These are phyloP conservation scores for Plectus sambesii DNA, from an alignment of 1,140 invertebrate species.

Conservation along the genomic window DNA sequence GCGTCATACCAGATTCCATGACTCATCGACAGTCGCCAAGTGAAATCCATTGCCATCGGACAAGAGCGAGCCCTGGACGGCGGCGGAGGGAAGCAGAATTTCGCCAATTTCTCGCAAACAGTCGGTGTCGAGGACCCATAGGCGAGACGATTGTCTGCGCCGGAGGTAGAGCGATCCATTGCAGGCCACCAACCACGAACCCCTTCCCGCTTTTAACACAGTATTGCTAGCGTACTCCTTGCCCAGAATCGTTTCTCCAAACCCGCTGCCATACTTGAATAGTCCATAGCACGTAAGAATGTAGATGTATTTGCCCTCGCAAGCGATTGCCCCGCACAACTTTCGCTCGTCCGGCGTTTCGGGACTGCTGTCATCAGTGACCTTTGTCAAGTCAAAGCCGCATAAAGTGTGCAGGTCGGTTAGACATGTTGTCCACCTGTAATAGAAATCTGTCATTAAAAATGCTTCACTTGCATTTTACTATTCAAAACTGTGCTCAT, in stretches of 20 bases:
- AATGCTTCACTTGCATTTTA: too few species aligned
- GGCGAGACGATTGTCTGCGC: slow-evolving; percentile 33
- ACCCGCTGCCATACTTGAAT: slow-evolving; percentile 39
- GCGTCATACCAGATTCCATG: slow-evolving; percentile 28
- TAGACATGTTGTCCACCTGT: too few species aligned
- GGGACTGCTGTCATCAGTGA: too few species aligned
- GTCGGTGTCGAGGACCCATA: slow-evolving; percentile 40
- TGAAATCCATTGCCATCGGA: slow-evolving; percentile 33
- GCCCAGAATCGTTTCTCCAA: slow-evolving; percentile 34
- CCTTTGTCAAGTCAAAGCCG: too few species aligned
- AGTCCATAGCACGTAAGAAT: slow-evolving; percentile 36
- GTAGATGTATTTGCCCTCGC: slow-evolving; percentile 32
- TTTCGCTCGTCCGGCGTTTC: too few species aligned
- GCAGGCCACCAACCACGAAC: slow-evolving; percentile 30
- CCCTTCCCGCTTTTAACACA: slow-evolving; percentile 19
- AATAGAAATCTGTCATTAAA: too few species aligned
- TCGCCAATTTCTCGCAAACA: slow-evolving; percentile 39
- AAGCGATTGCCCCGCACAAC: slow-evolving; percentile 7
- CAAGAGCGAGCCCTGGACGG: slow-evolving; percentile 35
- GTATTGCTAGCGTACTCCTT: slow-evolving; percentile 37
- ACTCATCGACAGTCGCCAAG: slow-evolving; percentile 24
- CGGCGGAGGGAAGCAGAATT: slow-evolving; percentile 31
- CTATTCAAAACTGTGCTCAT: too few species aligned
- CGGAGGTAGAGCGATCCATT: slow-evolving; percentile 39
- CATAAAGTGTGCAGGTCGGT: too few species aligned